Base-by-base conservation (phyloP, 2,113 vertebrate species). In the Acinonyx jubatus region DNA sequence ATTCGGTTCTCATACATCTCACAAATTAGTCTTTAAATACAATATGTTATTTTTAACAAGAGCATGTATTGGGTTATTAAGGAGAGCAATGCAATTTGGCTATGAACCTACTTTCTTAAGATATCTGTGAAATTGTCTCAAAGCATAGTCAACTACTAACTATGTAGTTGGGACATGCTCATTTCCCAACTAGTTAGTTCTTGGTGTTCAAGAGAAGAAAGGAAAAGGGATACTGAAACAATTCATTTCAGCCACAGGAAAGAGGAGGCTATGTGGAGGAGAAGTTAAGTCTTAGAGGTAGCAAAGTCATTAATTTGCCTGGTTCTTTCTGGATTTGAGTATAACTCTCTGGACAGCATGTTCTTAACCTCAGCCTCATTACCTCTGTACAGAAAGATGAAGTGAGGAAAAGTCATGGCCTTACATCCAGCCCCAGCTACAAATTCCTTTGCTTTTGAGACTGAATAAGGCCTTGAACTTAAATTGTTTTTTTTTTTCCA, bases 11-110 rank as follows among this genome's bases (percentile, higher is more conserved):
- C 61, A 27, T 38, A 38, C 29, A 50, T 66, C 25, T 48, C 79
- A 8, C 78, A 50, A 61, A 19, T 81, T 66, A 50, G 57, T 74
- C 31, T 74, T 91, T 63, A 73, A 92, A 84, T 93, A 71, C 10
- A 76, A 61, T 76, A 73, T 83, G n/a, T 61, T 93, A 66, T 45
- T 95, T 96, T 95, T 91, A 88, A 85, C 36, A 89, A 91, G 87
- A 83, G 13, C 61, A 18, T n/a, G 31, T 38, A 21, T 27, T 48
- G 16, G 61, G 45, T 48, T 45, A 36, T 79, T 89, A 92, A 82
- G 65, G 19, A 79, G 68, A 15, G 12, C 3, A 84, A 68, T 36
- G 27, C 52, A 69, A 50, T 23, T 66, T 88, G 52, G 36, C 27
- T 10, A 2, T 25, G 48, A 84, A 7, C 11, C 82, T 94, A 76